Conservation (phyloP, 2,797 vertebrate genomes). For the Pygocentrus nattereri region DNA sequence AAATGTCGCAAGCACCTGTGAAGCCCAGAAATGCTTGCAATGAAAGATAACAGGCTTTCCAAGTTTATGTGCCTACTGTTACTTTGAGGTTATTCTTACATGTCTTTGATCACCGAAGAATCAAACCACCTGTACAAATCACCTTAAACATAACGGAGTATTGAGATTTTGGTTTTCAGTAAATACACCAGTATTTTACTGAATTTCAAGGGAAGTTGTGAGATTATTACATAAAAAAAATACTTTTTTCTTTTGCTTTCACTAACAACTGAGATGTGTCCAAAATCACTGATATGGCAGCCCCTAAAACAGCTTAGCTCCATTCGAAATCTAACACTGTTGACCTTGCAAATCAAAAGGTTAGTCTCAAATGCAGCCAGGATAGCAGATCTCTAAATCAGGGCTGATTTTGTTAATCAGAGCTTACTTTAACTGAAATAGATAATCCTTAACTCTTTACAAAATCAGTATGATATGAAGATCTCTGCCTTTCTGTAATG, state of each 20-base stretch:
- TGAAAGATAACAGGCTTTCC: background rate
- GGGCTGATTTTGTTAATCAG: too few relatives aligned
- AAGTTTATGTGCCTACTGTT: background rate
- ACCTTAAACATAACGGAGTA: background rate
- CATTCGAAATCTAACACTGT: too few relatives aligned
- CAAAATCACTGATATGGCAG: background rate
- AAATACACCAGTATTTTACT: background rate
- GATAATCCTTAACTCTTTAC: too few relatives aligned
- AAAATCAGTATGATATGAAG: background rate
- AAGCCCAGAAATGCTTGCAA: background rate
- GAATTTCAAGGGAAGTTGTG: too few relatives aligned
- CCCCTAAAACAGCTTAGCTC: too few relatives aligned
- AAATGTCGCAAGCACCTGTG: background rate
- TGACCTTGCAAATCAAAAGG: too few relatives aligned
- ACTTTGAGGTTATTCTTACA: background rate
- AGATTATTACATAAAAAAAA: too few relatives aligned
- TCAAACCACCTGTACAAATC: background rate
- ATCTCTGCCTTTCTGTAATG: background rate
- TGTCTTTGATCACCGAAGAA: background rate
- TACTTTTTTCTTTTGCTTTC: too few relatives aligned
- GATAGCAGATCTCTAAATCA: too few relatives aligned
- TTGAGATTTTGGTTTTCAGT: background rate
- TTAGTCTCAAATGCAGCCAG: too few relatives aligned
- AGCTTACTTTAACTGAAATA: too few relatives aligned
- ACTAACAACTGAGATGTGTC: background rate